A percentile compares a stretch with the other conserved stretches of the same genome.
Conservation (phyloP, 2,888 invertebrate species). For the Bombylius major region DNA sequence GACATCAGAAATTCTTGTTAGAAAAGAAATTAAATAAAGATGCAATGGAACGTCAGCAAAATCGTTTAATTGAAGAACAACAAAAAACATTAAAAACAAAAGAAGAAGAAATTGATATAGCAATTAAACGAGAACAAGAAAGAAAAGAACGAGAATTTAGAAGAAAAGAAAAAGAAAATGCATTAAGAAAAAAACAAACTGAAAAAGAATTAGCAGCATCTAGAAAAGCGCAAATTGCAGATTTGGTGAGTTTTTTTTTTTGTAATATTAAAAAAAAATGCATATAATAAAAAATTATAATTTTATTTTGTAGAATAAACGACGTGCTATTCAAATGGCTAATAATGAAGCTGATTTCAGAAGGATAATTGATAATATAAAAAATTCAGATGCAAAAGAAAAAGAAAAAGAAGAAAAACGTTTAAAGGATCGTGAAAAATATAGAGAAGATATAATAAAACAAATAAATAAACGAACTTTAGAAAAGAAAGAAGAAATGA, state of each 20-base stretch:
- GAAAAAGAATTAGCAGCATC: conserved; percentile 28
- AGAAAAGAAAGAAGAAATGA: conserved; percentile 25
- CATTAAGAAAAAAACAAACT: conserved; percentile 24
- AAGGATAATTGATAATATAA: conserved; percentile 25
- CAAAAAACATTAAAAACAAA: conserved; percentile 28
- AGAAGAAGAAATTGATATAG: conserved; percentile 27
- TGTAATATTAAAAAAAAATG: background rate
- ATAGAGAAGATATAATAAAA: conserved; percentile 30
- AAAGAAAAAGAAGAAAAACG: conserved; percentile 22
- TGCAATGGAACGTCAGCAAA: conserved; percentile 31
- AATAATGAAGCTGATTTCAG: conserved; percentile 32
- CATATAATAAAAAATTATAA: background rate
- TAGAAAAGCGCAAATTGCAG: conserved; percentile 27
- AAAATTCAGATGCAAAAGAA: conserved; percentile 28
- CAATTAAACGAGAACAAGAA: conserved; percentile 30
- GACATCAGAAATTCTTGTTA: conserved; percentile 26
- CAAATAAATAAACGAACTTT: conserved; percentile 32
- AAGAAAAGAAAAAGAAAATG: conserved; percentile 29
- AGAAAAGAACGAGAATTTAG: conserved; percentile 35
- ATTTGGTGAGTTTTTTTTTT: conserved; percentile 16
- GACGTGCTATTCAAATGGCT: conserved; percentile 30
- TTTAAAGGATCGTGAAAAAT: conserved; percentile 22
- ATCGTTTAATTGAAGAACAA: conserved; percentile 27
- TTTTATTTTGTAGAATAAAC: conserved; percentile 19
- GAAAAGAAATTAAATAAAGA: conserved; percentile 28